Percentiles rank a stretch among this genome's conserved stretches.
These are phyloP conservation scores for Glyptemys insculpta DNA, from an alignment of 2,797 vertebrate species.

Conservation along the genomic window DNA sequence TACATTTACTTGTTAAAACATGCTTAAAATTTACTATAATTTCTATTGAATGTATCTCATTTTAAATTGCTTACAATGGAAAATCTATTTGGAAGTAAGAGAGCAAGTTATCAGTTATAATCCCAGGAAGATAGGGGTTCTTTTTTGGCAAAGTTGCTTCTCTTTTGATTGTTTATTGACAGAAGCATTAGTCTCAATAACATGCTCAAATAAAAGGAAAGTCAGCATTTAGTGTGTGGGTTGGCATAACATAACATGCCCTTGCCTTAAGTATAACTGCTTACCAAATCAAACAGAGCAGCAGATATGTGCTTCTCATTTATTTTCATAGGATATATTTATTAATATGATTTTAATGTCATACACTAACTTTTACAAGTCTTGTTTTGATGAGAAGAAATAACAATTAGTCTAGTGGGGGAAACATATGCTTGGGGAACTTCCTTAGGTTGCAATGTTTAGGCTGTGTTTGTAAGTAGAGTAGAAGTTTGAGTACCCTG, in stretches of 20 bases:
- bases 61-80: conserved; percentile 22
- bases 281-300: neutral
- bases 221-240: conserved; percentile 16
- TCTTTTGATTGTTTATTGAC: neutral
- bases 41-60: neutral
- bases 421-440: neutral
- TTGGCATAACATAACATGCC: neutral
- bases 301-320: neutral
- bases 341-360: neutral
- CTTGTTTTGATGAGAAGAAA: conserved; percentile 8
- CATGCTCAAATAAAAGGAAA: neutral
- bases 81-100: conserved; percentile 4
- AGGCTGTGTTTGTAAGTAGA: conserved; percentile 3
- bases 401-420: neutral
- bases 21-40: neutral
- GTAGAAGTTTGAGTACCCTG: conserved; percentile 26
- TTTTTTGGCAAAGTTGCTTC: conserved; percentile 31
- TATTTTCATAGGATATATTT: neutral
- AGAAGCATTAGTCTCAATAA: conserved; percentile 14
- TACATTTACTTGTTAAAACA: neutral
- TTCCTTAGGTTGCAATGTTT: neutral
- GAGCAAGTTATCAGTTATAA: neutral
- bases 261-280: neutral
- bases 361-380: neutral
- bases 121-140: neutral